Percentiles rank a stretch among this genome's conserved stretches.
These are phyloP conservation scores for Misgurnus anguillicaudatus DNA, from an alignment of 2,113 vertebrate species.

Conservation along the genomic window DNA sequence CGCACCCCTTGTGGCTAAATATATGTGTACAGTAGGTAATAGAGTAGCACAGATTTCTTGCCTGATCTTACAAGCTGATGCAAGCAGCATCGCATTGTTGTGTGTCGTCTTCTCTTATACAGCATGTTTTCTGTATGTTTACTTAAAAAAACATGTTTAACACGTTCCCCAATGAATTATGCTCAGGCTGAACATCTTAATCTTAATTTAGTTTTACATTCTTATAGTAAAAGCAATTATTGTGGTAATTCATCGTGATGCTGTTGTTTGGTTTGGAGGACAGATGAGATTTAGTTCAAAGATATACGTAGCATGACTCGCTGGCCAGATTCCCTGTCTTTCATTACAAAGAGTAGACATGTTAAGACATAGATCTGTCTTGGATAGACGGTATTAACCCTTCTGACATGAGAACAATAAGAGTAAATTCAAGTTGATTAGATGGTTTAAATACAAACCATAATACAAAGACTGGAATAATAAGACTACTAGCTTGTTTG, in stretches of 20 bases:
- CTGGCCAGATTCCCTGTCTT: constrained; percentile 8
- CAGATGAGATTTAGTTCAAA: constrained; percentile 9
- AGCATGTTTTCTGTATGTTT: not conserved
- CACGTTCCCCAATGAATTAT: not conserved
- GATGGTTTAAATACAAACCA: constrained; percentile 4
- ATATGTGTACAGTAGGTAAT: constrained; percentile 9
- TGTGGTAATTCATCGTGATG: not conserved
- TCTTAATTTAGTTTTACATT: not conserved
- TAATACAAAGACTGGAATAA: constrained; percentile 9
- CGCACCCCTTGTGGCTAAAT: not conserved
- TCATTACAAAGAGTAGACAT: not conserved
- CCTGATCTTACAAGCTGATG: constrained; percentile 6
- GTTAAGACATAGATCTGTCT: constrained; percentile 3
- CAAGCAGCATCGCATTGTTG: not conserved
- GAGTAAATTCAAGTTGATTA: constrained; percentile 23
- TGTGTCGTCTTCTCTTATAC: not conserved
- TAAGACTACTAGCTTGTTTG: constrained; percentile 11
- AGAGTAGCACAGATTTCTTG: not conserved
- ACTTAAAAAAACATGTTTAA: not conserved
- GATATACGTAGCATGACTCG: constrained; percentile 2
- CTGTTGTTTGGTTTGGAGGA: not conserved
- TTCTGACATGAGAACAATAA: constrained; percentile 35
- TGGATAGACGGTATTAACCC: constrained; percentile 10
- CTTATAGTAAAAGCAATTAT: not conserved
- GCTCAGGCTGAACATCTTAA: not conserved